Evolutionary conservation across 2,888 invertebrate genomes (phyloP), one percentile per base, ranked within the genome.

Genomic region (Steinernema scapterisci): DNA sequence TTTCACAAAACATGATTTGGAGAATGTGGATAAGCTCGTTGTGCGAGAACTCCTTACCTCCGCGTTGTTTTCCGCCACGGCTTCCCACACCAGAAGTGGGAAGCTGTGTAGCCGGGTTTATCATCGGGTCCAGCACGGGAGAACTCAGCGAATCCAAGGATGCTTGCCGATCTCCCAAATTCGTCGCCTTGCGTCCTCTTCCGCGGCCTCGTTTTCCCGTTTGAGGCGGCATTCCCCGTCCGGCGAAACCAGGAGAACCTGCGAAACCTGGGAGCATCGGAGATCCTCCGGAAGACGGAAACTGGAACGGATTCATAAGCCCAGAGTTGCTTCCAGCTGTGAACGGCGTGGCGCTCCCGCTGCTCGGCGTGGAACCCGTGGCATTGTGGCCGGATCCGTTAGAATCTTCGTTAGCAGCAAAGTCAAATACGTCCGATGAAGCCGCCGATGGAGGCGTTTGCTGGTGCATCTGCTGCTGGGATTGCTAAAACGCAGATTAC

Each of bases 51-150:
- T 63, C 16, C 31, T 63, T 27, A 63, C 63, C 63, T 63, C 63
- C 63, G 27, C 63, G 63, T n/a, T 63, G 63, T 31, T 63, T 63
- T 5, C 63, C 63, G 9, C 63, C 63, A 5, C 63, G 63, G 16
- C 63, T 63, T 27, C 63, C 63, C 7, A 31, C 31, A 3, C 63
- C 63, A 1, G 63, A 63, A 11, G 63, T 13, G 16, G 63, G 63
- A 5, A 63, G 63, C 38, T 63, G 63, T 6, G 7, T n/a, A 13
- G 63, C 23, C 7, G 38, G 13, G 38, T 31, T 31, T 16, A 21
- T 31, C 31, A 63, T 31, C 25, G 31, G 25, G 13, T 63, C 63
- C 13, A 63, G 63, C 1, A 63, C 38, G 3, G 63, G 31, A 2
- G 63, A 63, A n/a, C 31, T 16, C 16, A 63, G 31, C 6, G 63